Conservation (phyloP, 1,140 invertebrate species). For the Mercenaria mercenaria region DNA sequence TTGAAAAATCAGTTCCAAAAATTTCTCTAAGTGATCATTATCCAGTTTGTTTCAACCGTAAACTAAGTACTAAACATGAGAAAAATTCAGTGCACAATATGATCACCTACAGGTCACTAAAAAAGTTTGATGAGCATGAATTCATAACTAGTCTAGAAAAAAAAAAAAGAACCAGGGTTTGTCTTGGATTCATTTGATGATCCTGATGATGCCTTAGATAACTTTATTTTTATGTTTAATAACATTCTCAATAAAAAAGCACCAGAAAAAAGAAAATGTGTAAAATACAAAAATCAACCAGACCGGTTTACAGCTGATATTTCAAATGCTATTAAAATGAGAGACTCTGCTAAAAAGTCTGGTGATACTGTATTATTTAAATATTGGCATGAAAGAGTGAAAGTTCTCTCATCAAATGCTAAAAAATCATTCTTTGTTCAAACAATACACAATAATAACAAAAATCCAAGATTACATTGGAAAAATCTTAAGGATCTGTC, state of each 20-base stretch:
- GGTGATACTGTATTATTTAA: not conserved
- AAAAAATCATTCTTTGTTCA: not conserved
- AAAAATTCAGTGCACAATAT: not conserved
- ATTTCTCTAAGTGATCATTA: slow-evolving; percentile 1
- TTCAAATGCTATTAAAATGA: not conserved
- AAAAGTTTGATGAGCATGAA: not conserved
- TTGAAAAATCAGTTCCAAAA: not conserved
- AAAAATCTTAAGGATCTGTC: not conserved
- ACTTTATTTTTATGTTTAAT: not conserved
- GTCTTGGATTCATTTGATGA: not conserved
- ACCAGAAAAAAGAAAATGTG: not conserved
- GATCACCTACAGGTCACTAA: not conserved
- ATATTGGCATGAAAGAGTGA: not conserved
- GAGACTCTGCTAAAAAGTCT: not conserved
- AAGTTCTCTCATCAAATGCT: not conserved
- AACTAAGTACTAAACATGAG: not conserved
- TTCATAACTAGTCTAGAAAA: not conserved
- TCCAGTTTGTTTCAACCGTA: not conserved
- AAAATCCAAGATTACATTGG: not conserved
- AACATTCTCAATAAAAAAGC: not conserved
- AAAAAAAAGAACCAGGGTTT: too few species aligned
- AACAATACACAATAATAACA: not conserved
- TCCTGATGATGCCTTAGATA: not conserved
- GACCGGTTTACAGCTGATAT: not conserved
- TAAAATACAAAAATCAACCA: slow-evolving; percentile 21